Evolutionary conservation across 2,797 vertebrate species (phyloP).

Genomic region (Liparis tanakae): DNA sequence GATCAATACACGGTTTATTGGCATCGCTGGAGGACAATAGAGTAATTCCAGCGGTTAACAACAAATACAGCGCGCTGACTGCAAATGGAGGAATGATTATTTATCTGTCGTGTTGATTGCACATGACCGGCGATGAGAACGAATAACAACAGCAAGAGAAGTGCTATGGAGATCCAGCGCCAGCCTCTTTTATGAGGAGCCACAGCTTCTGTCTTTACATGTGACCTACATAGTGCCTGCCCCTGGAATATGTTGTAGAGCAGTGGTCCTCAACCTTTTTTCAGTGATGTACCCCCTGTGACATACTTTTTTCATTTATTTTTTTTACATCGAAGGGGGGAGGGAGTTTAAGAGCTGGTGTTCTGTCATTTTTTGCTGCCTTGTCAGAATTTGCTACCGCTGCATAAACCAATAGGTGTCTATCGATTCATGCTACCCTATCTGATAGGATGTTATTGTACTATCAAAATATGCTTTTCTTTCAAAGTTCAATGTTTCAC

Average conservation of each 20-base stretch:
- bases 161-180: conserved; percentile 37
- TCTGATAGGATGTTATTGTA: too few species aligned
- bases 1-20: conserved; percentile 72
- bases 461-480: too few species aligned
- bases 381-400: too few species aligned
- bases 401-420: too few species aligned
- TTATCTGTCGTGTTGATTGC: conserved; percentile 20
- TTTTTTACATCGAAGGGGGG: too few species aligned
- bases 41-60: conserved; percentile 60
- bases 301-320: too few species aligned
- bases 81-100: conserved; percentile 31
- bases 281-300: too few species aligned
- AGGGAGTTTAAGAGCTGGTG: too few species aligned
- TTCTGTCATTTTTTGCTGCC: too few species aligned
- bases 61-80: conserved; percentile 48
- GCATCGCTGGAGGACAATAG: conserved; percentile 55
- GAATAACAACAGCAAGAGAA: conserved; percentile 3
- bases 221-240: conserved; percentile 45
- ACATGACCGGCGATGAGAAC: conserved; percentile 31
- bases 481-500: too few species aligned
- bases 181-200: conserved; percentile 32
- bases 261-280: too few species aligned
- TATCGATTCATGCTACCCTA: too few species aligned
- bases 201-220: conserved; percentile 47
- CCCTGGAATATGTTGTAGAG: conserved; percentile 2